Conservation (phyloP, 2,113 vertebrate species). For the Nothobranchius kuhntae region DNA sequence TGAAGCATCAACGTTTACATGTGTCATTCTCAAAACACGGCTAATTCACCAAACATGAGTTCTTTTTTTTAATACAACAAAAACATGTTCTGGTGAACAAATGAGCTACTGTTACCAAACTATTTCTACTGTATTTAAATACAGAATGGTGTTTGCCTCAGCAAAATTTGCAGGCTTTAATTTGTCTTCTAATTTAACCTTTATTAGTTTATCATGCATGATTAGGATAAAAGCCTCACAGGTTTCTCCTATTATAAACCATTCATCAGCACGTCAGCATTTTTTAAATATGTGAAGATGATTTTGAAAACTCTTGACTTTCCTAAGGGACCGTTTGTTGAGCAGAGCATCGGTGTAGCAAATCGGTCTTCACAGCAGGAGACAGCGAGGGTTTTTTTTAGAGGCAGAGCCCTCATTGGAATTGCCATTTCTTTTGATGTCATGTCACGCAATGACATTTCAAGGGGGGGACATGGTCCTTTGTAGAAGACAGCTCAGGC, state of each 20-base stretch:
- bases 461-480: constrained; percentile 43
- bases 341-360: constrained; percentile 29
- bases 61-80: no score
- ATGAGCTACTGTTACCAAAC: not conserved
- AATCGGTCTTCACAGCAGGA: constrained; percentile 53
- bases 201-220: constrained; percentile 26
- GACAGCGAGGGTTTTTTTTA: constrained; percentile 30
- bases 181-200: no score
- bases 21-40: no score
- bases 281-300: constrained; percentile 47
- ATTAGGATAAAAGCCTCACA: constrained; percentile 19
- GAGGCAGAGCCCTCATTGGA: constrained; percentile 44
- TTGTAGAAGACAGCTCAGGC: constrained; percentile 52
- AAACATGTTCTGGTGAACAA: not conserved
- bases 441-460: constrained; percentile 62
- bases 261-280: constrained; percentile 13
- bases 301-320: constrained; percentile 39
- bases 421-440: constrained; percentile 69
- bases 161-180: not conserved
- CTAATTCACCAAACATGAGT: no score
- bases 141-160: no score
- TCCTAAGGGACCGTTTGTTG: constrained; percentile 53
- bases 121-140: no score
- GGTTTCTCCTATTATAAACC: constrained; percentile 3
- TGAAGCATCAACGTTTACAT: no score